Evolutionary conservation across 2,113 vertebrate genomes (phyloP).

Genomic region (Phalacrocorax pelagicus): DNA sequence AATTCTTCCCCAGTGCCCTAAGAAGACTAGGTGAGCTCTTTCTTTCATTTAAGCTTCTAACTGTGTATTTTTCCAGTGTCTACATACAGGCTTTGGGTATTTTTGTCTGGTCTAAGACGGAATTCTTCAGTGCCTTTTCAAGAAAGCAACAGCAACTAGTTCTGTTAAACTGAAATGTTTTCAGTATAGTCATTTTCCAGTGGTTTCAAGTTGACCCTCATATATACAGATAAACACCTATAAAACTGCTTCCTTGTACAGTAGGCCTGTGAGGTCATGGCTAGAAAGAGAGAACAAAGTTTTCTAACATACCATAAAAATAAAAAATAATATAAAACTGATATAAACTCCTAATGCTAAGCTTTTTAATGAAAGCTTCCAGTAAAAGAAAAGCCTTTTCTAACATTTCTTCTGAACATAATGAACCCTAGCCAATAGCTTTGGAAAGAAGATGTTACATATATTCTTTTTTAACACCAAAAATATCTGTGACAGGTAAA

Average conservation of each 20-base stretch:
- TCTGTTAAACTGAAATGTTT: background rate
- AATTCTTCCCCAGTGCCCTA: background rate
- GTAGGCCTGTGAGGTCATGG: background rate
- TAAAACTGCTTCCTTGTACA: background rate
- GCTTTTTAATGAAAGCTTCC: background rate
- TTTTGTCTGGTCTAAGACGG: background rate
- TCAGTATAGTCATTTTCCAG: background rate
- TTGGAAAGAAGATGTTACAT: background rate
- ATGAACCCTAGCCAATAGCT: background rate
- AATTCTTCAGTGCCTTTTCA: background rate
- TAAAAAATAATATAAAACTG: background rate
- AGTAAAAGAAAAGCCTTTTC: background rate
- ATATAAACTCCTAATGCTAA: background rate
- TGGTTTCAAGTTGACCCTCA: background rate
- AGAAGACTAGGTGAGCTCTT: background rate
- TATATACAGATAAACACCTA: background rate
- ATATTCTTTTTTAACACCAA: background rate
- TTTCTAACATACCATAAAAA: background rate
- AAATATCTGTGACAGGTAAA: background rate
- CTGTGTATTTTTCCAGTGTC: background rate
- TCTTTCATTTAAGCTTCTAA: background rate
- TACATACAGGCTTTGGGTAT: background rate
- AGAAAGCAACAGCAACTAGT: background rate
- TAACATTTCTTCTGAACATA: background rate
- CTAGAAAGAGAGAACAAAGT: background rate